Percentiles rank a stretch among this genome's conserved stretches.
These are phyloP conservation scores for Sinonovacula constricta DNA, from an alignment of 1,140 invertebrate genomes.

Conservation along the genomic window DNA sequence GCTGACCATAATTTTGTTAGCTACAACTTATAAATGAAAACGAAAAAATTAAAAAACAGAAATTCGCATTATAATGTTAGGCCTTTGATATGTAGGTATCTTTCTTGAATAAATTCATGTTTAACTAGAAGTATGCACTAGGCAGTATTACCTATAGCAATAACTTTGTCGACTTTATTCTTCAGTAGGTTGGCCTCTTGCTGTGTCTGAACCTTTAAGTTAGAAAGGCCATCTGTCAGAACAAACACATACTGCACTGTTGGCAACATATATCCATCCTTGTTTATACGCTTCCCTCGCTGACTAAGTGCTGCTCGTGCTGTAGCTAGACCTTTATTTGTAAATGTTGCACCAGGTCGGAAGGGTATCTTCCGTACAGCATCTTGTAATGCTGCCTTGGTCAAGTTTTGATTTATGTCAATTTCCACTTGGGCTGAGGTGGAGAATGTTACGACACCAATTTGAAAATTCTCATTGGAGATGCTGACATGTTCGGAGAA, in stretches of 20 bases:
- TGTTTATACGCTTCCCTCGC: not conserved
- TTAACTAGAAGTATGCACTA: no score
- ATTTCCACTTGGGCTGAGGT: conserved; percentile 10
- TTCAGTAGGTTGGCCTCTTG: not conserved
- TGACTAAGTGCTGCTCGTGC: not conserved
- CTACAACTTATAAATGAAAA: no score
- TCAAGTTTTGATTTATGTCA: not conserved
- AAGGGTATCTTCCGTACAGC: not conserved
- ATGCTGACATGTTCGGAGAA: conserved; percentile 30
- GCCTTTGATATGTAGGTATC: no score
- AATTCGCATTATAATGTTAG: no score
- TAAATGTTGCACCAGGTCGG: conserved; percentile 19
- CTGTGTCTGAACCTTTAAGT: not conserved
- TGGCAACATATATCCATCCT: not conserved
- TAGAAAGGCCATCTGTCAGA: conserved; percentile 24
- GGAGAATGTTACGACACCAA: conserved; percentile 21
- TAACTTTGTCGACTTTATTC: not conserved
- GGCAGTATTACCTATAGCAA: conserved; percentile 4
- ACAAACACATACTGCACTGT: conserved; percentile 17
- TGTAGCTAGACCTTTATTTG: conserved; percentile 7
- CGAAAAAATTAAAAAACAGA: no score
- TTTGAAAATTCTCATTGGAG: conserved; percentile 9
- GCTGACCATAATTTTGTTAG: no score
- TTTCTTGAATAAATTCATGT: no score
- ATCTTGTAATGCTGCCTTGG: not conserved